Evolutionary conservation across 2,888 invertebrate genomes (phyloP).

Genomic region (Digitonthophagus gazella): DNA sequence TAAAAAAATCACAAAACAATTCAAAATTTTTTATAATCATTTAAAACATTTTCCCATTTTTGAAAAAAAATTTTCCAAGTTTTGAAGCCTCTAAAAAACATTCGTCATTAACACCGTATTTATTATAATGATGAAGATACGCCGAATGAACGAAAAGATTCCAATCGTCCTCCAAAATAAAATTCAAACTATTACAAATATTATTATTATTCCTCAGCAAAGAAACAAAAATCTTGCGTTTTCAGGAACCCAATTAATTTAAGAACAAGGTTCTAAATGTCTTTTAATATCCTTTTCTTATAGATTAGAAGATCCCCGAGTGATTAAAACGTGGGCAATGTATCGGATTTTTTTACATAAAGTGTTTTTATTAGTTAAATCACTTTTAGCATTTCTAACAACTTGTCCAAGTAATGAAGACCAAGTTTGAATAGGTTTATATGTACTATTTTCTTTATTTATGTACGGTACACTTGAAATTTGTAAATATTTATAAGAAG

Average conservation of each 20-base stretch:
- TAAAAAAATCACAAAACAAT: slow-evolving; percentile 16
- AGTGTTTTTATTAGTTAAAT: slow-evolving; percentile 16
- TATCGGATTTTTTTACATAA: slow-evolving; percentile 26
- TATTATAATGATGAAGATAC: slow-evolving; percentile 55
- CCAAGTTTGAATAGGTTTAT: slow-evolving; percentile 50
- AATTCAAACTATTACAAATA: slow-evolving; percentile 47
- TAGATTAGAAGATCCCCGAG: slow-evolving; percentile 43
- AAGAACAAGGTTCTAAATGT: slow-evolving; percentile 41
- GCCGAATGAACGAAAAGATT: slow-evolving; percentile 52
- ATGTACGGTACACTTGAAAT: slow-evolving; percentile 50
- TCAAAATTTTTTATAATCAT: slow-evolving; percentile 49
- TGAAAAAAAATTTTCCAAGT: too few relatives aligned
- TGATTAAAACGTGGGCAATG: slow-evolving; percentile 49
- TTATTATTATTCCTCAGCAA: slow-evolving; percentile 52
- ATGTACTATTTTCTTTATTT: slow-evolving; percentile 39
- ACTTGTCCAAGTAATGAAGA: slow-evolving; percentile 24
- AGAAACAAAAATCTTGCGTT: slow-evolving; percentile 46
- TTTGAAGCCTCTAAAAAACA: slow-evolving; percentile 53
- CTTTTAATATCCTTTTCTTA: slow-evolving; percentile 42
- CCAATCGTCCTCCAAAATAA: slow-evolving; percentile 52
- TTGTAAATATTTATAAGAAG: slow-evolving; percentile 52
- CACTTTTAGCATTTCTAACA: slow-evolving; percentile 19
- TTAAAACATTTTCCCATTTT: slow-evolving; percentile 51
- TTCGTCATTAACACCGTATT: slow-evolving; percentile 52
- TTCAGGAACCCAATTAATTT: slow-evolving; percentile 48